Base-by-base conservation (phyloP, 92 coral and sea anemone genomes). In the Paragorgia papillata region DNA sequence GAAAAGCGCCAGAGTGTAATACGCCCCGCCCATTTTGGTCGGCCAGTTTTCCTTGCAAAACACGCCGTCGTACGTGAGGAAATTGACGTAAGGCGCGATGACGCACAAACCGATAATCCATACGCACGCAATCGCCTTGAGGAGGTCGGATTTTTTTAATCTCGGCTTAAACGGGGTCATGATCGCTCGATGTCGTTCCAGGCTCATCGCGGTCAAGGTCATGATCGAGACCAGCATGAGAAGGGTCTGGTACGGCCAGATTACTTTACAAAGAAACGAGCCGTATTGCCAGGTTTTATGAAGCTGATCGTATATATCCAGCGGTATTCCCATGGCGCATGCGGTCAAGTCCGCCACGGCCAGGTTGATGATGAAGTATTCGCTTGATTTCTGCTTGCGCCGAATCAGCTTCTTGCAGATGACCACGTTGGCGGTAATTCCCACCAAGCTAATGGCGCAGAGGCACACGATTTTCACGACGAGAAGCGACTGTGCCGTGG, bases 321-420 rank as follows among this genome's bases (percentile, higher is more conserved):
- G 86, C 19, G 97, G 97, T 67, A 92, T 92, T 56, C 97, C 87
- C 9, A 90, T 46, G 40, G 84, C 67, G 55, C 96, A 81, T 21
- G 80, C 76, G 2, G 82, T 83, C 27, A 90, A 84, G 57, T 90
- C 96, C 25, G 92, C 83, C 34, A 80, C 84, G 21, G 97, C 91
- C 9, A 92, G 80, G 62, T 92, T 92, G n/a, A 92, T 88, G 43
- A 92, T 92, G 70, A 92, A 92, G 70, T 92, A 89, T 60, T 92
- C 97, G 62, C 97, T 89, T 19, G 86, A 80, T 46, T 89, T 92
- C 35, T 85, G 77, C 65, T 89, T 88, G 20, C 90, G 90, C 18
- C 86, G 65, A 46, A 85, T 69, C 56, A 92, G 71, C 33, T 87
- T 87, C n/a, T 80, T 32, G 75, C 89, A 86, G 46, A 92, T 92